These are phyloP conservation scores for Tetramorium alpestre DNA, from an alignment of 1,140 invertebrate genomes.

Conservation along the genomic window DNA sequence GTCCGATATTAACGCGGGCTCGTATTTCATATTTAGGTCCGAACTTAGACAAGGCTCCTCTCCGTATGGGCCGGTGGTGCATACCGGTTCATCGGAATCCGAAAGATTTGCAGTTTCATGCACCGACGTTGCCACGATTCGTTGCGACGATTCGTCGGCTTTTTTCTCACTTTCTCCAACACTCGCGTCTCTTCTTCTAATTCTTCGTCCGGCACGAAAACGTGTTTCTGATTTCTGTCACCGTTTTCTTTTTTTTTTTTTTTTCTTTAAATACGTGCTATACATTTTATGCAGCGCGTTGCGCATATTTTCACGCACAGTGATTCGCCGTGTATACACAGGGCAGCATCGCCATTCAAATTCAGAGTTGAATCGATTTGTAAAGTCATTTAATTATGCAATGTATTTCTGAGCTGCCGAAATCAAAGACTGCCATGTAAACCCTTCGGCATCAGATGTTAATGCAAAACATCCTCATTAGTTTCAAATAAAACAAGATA, in stretches of 20 bases:
- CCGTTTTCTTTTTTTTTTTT: not conserved
- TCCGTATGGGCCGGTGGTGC: slow-evolving; percentile 2
- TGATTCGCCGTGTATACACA: not conserved
- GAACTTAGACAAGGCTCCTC: not conserved
- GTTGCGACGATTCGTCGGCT: slow-evolving; percentile 50
- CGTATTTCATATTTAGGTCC: slow-evolving; percentile 43
- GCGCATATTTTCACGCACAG: not conserved
- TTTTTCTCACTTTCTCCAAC: slow-evolving; percentile 56
- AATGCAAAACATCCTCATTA: not conserved
- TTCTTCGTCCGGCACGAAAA: slow-evolving; percentile 50
- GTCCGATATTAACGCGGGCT: slow-evolving; percentile 8
- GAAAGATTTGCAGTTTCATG: slow-evolving; percentile 77
- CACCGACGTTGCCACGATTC: slow-evolving; percentile 63
- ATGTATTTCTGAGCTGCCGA: slow-evolving; percentile 1
- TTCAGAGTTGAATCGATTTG: slow-evolving; percentile 26
- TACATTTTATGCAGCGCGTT: slow-evolving; percentile 40
- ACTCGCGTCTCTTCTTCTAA: slow-evolving; percentile 42
- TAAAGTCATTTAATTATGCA: slow-evolving; percentile 42
- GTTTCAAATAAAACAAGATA: not conserved
- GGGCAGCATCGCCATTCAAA: slow-evolving; percentile 20
- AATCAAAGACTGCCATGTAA: not conserved
- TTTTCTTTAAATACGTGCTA: slow-evolving; percentile 27
- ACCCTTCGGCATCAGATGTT: not conserved
- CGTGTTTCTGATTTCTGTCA: slow-evolving; percentile 33
- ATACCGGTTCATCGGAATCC: slow-evolving; percentile 73